phyloP scores from a whole-genome alignment of 2,888 invertebrate species.

The Schrankia costaestrigalis region DNA sequence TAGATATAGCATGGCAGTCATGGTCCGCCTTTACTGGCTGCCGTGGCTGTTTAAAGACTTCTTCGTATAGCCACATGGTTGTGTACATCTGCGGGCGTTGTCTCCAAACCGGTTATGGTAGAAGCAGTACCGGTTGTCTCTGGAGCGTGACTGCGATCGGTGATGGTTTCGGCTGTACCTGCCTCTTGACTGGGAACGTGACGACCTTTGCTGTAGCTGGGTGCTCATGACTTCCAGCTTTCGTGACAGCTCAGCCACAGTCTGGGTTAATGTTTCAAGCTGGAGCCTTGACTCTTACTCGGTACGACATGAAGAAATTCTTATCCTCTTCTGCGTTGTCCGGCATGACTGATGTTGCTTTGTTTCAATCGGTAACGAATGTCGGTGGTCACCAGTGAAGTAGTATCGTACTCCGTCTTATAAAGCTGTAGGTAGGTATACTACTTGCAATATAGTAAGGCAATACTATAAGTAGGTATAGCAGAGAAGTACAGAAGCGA shows the following conservation, averaged over 20 bases:
- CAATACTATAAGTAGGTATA: no score
- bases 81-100: neutral
- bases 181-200: neutral
- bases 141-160: neutral
- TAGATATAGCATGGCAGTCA: constrained; percentile 4
- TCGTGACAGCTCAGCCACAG: neutral
- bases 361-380: no score
- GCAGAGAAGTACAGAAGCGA: no score
- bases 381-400: no score
- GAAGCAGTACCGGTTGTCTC: neutral
- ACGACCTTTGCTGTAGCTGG: neutral
- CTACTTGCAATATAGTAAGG: no score
- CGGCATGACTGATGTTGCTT: no score
- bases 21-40: constrained; percentile 8
- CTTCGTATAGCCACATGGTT: constrained; percentile 3
- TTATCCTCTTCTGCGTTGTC: no score
- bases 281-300: no score
- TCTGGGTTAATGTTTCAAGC: neutral
- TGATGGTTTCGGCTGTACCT: neutral
- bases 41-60: constrained; percentile 2
- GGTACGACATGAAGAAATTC: no score
- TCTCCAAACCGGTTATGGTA: constrained; percentile 1
- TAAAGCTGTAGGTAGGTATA: no score
- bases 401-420: no score
- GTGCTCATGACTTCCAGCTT: neutral